Percentiles rank a stretch among this genome's conserved stretches.
Conservation (phyloP, 2,113 vertebrate genomes). For the Etheostoma cragini region DNA sequence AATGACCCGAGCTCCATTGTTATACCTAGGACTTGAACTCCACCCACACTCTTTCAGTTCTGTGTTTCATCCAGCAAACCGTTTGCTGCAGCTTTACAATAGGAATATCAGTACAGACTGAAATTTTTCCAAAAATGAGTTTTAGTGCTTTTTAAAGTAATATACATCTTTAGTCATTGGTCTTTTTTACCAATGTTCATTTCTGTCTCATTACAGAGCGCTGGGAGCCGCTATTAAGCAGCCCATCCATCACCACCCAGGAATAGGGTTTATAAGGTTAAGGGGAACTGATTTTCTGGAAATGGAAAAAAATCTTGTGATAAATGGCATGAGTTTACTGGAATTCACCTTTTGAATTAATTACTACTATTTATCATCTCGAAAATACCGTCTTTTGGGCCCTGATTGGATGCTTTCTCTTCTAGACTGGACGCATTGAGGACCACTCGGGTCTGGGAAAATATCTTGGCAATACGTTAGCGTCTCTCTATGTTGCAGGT, state of each 20-base stretch:
- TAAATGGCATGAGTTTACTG: slow-evolving; percentile 71
- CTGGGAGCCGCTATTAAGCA: slow-evolving; percentile 74
- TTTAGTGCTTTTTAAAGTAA: slow-evolving; percentile 54
- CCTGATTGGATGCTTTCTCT: slow-evolving; percentile 35
- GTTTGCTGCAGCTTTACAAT: slow-evolving; percentile 6
- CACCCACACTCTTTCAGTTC: slow-evolving; percentile 31
- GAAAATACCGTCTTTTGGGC: slow-evolving; percentile 41
- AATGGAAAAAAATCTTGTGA: slow-evolving; percentile 74
- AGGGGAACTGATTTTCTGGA: slow-evolving; percentile 76
- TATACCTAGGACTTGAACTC: slow-evolving; percentile 42
- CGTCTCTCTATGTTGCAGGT: slow-evolving; percentile 36
- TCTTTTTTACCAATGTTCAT: slow-evolving; percentile 72
- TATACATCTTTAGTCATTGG: slow-evolving; percentile 55
- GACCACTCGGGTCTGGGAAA: slow-evolving; percentile 54
- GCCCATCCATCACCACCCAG: slow-evolving; percentile 80
- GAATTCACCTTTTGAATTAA: slow-evolving; percentile 79
- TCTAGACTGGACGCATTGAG: slow-evolving; percentile 29
- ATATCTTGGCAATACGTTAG: slow-evolving; percentile 52
- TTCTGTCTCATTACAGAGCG: slow-evolving; percentile 80
- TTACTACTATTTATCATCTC: slow-evolving; percentile 78
- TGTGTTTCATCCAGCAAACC: slow-evolving; percentile 14
- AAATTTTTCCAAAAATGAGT: slow-evolving; percentile 42
- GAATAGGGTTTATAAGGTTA: slow-evolving; percentile 81
- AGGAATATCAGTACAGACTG: slow-evolving; percentile 12
- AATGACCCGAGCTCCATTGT: slow-evolving; percentile 57